A percentile compares a stretch with the other conserved stretches of the same genome.
phyloP scores from a whole-genome alignment of 1,140 invertebrate species.

The Lepidurus packardi region DNA sequence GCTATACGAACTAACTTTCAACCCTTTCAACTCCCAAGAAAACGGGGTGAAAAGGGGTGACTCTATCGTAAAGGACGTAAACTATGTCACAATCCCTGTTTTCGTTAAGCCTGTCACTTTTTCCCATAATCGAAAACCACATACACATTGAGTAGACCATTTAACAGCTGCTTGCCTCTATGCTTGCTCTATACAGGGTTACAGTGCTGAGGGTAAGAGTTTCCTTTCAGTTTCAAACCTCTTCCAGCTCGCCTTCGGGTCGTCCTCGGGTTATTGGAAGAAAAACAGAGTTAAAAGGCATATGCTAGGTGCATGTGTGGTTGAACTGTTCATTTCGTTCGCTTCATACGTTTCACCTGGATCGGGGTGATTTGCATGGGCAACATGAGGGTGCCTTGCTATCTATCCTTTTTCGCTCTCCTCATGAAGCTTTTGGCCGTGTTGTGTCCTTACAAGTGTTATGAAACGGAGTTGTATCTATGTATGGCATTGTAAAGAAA shows the following conservation, averaged over 20 bases:
- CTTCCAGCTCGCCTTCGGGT: too few relatives aligned
- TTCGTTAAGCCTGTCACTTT: conserved; percentile 18
- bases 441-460: not conserved
- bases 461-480: not conserved
- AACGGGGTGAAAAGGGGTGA: not conserved
- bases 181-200: too few relatives aligned
- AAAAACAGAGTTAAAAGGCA: too few relatives aligned
- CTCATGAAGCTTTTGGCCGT: not conserved
- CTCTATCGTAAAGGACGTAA: not conserved
- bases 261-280: too few relatives aligned
- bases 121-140: conserved; percentile 8
- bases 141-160: not conserved
- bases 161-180: not conserved
- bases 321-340: too few relatives aligned
- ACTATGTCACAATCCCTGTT: not conserved
- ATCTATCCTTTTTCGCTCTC: not conserved
- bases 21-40: not conserved
- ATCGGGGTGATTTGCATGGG: conserved; percentile 13
- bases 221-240: not conserved
- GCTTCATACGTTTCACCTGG: not conserved
- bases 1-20: not conserved
- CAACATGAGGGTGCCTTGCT: conserved; percentile 12
- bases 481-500: not conserved
- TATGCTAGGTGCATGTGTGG: too few relatives aligned
- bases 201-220: not conserved